phyloP scores from a whole-genome alignment of 2,113 vertebrate genomes.

The Ochotona curzoniae region DNA sequence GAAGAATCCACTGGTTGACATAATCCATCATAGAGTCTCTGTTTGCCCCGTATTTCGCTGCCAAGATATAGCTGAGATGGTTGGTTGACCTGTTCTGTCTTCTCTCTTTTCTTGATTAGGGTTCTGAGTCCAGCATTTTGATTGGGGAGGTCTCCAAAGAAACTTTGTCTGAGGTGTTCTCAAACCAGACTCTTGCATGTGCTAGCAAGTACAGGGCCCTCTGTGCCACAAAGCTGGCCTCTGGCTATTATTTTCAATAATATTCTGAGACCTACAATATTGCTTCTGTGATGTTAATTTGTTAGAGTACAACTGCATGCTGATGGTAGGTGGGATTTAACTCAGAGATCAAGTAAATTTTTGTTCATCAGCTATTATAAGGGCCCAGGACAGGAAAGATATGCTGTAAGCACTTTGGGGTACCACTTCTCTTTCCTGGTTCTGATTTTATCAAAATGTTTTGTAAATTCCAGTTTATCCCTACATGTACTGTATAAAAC shows the following conservation, averaged over 20 bases:
- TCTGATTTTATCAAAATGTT: constrained; percentile 63
- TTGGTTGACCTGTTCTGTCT: too few species aligned
- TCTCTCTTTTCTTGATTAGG: too few species aligned
- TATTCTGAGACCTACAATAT: neutral
- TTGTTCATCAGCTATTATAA: neutral
- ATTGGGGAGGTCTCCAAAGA: too few species aligned
- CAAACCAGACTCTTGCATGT: too few species aligned
- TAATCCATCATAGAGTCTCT: too few species aligned
- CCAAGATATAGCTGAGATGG: too few species aligned
- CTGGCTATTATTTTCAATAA: neutral
- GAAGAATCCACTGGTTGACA: too few species aligned
- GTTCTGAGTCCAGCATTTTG: too few species aligned
- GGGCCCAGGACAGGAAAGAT: neutral
- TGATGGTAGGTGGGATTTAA: constrained; percentile 59
- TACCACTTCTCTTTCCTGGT: constrained; percentile 55
- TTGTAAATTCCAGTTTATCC: constrained; percentile 36
- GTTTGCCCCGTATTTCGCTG: too few species aligned
- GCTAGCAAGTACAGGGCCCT: too few species aligned
- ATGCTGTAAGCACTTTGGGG: neutral
- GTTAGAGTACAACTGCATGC: neutral
- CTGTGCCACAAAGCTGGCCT: too few species aligned
- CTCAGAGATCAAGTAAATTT: constrained; percentile 53
- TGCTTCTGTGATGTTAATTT: neutral
- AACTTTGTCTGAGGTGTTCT: too few species aligned
- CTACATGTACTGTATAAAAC: constrained; percentile 46